phyloP scores from a whole-genome alignment of 2,797 vertebrate species.

The Oceanodroma leucorhoa region DNA sequence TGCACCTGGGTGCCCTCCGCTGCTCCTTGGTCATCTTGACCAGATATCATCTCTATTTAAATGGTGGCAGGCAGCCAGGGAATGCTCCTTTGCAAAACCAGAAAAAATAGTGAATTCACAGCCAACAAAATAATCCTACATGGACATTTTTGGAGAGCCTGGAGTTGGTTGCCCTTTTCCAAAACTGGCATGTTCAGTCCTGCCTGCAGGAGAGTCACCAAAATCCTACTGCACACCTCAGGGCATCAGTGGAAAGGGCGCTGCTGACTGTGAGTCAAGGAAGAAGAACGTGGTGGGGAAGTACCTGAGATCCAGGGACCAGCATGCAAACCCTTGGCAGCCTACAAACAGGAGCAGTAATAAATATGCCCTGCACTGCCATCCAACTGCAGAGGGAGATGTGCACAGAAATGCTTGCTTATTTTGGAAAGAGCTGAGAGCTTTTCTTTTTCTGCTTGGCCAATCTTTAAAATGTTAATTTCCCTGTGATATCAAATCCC shows the following conservation, averaged over 20 bases:
- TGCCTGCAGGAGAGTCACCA: not conserved
- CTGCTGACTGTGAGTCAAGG: not conserved
- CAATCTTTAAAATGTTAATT: not conserved
- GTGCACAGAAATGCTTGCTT: not conserved
- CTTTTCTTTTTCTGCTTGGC: not conserved
- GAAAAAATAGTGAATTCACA: not conserved
- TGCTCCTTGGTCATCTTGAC: constrained; percentile 37
- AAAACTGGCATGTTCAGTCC: not conserved
- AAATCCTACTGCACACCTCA: not conserved
- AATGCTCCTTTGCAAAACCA: not conserved
- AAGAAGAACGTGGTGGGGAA: not conserved
- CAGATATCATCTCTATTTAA: constrained; percentile 21
- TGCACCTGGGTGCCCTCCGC: not conserved
- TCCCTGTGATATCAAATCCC: not conserved
- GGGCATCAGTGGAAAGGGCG: not conserved
- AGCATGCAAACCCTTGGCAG: not conserved
- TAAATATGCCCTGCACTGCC: not conserved
- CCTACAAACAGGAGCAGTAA: not conserved
- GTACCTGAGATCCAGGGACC: not conserved
- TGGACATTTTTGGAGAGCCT: not conserved
- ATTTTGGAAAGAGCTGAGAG: not conserved
- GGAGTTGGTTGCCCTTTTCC: not conserved
- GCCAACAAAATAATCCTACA: not conserved
- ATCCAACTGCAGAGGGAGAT: not conserved
- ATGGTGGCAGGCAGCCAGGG: not conserved